Percentiles rank a stretch among this genome's conserved stretches.
Evolutionary conservation across 2,888 invertebrate species (phyloP).

Genomic region (Sesia bembeciformis): DNA sequence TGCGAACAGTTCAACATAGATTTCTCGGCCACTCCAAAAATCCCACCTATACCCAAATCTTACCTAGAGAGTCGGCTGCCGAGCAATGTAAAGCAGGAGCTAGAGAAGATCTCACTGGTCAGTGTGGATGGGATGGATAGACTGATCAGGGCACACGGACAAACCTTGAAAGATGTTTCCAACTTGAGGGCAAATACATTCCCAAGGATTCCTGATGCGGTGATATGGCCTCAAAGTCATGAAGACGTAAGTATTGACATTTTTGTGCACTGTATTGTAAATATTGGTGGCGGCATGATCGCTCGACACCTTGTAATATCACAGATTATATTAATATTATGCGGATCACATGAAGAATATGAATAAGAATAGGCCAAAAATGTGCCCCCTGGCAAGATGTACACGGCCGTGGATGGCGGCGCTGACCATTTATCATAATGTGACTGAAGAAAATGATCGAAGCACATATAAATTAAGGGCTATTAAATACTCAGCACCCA

Average conservation of each 20-base stretch:
- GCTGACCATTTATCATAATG: too few relatives aligned
- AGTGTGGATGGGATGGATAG: conserved; percentile 85
- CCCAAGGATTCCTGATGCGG: conserved; percentile 92
- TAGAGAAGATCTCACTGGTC: conserved; percentile 54
- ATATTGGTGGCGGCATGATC: too few relatives aligned
- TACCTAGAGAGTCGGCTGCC: conserved; percentile 81
- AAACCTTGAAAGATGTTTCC: conserved; percentile 92
- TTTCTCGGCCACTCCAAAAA: conserved; percentile 44
- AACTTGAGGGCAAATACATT: conserved; percentile 82
- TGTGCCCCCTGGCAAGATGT: too few relatives aligned
- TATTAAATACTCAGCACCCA: too few relatives aligned
- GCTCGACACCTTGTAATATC: too few relatives aligned
- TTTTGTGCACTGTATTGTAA: background rate
- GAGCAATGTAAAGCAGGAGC: conserved; percentile 71
- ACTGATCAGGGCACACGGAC: conserved; percentile 92
- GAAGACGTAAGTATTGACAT: conserved; percentile 69
- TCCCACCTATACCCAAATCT: conserved; percentile 72
- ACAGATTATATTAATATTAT: too few relatives aligned
- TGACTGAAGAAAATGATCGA: too few relatives aligned
- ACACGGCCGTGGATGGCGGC: too few relatives aligned
- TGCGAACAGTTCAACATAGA: conserved; percentile 80
- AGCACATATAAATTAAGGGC: too few relatives aligned
- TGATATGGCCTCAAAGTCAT: conserved; percentile 93
- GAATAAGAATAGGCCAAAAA: too few relatives aligned
- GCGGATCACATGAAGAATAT: too few relatives aligned